Conservation (phyloP, 2,888 invertebrate genomes). For the Azorinus chamasolen region DNA sequence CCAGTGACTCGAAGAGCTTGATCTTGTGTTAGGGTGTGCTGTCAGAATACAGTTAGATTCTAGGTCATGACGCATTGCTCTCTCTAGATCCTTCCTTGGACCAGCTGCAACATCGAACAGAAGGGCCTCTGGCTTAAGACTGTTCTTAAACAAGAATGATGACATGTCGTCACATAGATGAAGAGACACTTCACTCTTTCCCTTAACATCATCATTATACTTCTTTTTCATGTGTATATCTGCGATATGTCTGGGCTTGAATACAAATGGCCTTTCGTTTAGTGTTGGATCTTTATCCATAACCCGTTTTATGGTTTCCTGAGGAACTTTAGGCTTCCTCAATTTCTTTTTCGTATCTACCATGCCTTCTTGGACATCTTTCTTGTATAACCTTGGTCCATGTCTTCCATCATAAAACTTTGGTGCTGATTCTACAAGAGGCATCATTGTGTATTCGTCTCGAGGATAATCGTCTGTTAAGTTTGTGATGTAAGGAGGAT, state of each 20-base stretch:
- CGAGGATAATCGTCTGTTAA: slow-evolving; percentile 84
- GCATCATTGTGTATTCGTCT: slow-evolving; percentile 84
- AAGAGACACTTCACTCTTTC: slow-evolving; percentile 76
- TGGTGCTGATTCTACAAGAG: slow-evolving; percentile 70
- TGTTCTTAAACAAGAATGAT: slow-evolving; percentile 77
- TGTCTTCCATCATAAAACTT: slow-evolving; percentile 80
- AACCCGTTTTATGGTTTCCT: slow-evolving; percentile 73
- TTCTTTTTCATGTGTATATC: slow-evolving; percentile 83
- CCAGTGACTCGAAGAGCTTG: slow-evolving; percentile 64
- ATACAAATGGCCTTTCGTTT: slow-evolving; percentile 80
- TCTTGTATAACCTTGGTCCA: slow-evolving; percentile 61
- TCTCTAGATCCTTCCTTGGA: slow-evolving; percentile 9
- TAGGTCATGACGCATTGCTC: slow-evolving; percentile 19
- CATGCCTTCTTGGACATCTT: slow-evolving; percentile 52
- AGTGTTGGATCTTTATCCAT: slow-evolving; percentile 70
- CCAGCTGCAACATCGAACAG: slow-evolving; percentile 49
- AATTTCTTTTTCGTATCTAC: slow-evolving; percentile 64
- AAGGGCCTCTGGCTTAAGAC: slow-evolving; percentile 57
- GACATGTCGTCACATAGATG: slow-evolving; percentile 80
- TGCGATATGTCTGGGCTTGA: slow-evolving; percentile 81
- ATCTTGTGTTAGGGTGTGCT: slow-evolving; percentile 49
- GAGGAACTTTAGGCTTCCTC: slow-evolving; percentile 75
- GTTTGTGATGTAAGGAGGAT: slow-evolving; percentile 75
- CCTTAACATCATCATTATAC: slow-evolving; percentile 72
- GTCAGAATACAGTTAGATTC: slow-evolving; percentile 37